phyloP scores from a whole-genome alignment of 53 echinoderm and acorn worm genomes.

The Hippasteria phrygiana region DNA sequence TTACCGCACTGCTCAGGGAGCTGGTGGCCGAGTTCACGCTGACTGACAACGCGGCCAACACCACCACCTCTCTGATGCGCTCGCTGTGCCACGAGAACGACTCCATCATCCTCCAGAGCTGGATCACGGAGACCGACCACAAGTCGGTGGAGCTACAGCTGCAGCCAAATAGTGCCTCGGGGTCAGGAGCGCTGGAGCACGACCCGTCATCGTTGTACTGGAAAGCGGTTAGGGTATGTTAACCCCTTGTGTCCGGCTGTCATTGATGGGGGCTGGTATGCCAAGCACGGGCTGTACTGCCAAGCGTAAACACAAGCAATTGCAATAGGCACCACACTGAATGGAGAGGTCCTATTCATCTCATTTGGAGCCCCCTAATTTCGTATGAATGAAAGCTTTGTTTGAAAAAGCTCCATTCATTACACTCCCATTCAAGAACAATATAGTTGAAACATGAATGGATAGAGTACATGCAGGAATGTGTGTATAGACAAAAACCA shows the following conservation, averaged over 20 bases:
- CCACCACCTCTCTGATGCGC: constrained; percentile 93
- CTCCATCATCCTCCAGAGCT: constrained; percentile 95
- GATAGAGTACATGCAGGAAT: too few species aligned
- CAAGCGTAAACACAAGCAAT: too few species aligned
- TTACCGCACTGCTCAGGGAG: constrained; percentile 86
- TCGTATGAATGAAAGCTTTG: too few species aligned
- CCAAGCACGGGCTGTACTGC: too few species aligned
- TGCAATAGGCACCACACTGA: too few species aligned
- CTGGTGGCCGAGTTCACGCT: constrained; percentile 97
- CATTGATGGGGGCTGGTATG: too few species aligned
- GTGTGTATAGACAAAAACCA: too few species aligned
- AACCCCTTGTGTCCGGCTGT: neutral
- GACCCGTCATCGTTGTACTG: constrained; percentile 96
- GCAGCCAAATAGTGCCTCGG: constrained; percentile 98
- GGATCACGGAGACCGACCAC: constrained; percentile 97
- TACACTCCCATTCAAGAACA: too few species aligned
- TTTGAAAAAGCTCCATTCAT: too few species aligned
- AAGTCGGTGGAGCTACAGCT: constrained; percentile 97
- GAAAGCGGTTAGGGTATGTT: constrained; percentile 67
- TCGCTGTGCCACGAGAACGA: constrained; percentile 95
- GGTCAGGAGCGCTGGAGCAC: constrained; percentile 95
- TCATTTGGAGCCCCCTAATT: too few species aligned
- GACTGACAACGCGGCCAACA: constrained; percentile 98
- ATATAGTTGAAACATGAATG: too few species aligned
- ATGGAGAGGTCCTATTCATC: too few species aligned